A percentile compares a stretch with the other conserved stretches of the same genome.
phyloP scores from a whole-genome alignment of 1,140 invertebrate species.

The Homarus americanus region DNA sequence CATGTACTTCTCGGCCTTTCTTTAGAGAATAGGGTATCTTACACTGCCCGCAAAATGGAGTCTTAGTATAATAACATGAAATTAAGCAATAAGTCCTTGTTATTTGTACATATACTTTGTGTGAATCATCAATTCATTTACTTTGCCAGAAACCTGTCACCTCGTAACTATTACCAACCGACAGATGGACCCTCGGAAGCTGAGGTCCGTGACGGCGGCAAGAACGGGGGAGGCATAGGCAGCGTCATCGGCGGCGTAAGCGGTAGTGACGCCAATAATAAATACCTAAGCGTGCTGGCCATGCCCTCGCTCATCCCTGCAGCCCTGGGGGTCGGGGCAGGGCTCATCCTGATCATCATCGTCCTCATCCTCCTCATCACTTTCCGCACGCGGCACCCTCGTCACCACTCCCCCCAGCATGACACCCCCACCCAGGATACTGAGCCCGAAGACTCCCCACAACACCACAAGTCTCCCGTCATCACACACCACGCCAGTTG shows the following conservation, averaged over 20 bases:
- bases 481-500: slow-evolving; percentile 21
- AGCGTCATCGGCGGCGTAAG: neutral
- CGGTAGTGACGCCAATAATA: neutral
- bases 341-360: slow-evolving; percentile 52
- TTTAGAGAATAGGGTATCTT: too few relatives aligned
- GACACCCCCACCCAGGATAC: slow-evolving; percentile 11
- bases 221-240: neutral
- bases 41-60: too few relatives aligned
- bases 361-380: slow-evolving; percentile 55
- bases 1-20: too few relatives aligned
- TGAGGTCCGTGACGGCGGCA: slow-evolving; percentile 42
- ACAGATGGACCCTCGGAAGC: slow-evolving; percentile 60
- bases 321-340: slow-evolving; percentile 40
- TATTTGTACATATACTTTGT: too few relatives aligned
- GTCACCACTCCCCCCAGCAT: neutral
- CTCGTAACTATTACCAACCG: too few relatives aligned
- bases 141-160: too few relatives aligned
- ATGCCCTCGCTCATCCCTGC: slow-evolving; percentile 47
- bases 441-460: neutral
- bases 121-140: too few relatives aligned
- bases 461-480: neutral
- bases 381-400: slow-evolving; percentile 26
- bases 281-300: slow-evolving; percentile 30
- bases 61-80: too few relatives aligned
- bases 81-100: too few relatives aligned